Percentiles rank a stretch among this genome's conserved stretches.
These are phyloP conservation scores for Triops longicaudatus DNA, from an alignment of 1,140 invertebrate species.

Conservation along the genomic window DNA sequence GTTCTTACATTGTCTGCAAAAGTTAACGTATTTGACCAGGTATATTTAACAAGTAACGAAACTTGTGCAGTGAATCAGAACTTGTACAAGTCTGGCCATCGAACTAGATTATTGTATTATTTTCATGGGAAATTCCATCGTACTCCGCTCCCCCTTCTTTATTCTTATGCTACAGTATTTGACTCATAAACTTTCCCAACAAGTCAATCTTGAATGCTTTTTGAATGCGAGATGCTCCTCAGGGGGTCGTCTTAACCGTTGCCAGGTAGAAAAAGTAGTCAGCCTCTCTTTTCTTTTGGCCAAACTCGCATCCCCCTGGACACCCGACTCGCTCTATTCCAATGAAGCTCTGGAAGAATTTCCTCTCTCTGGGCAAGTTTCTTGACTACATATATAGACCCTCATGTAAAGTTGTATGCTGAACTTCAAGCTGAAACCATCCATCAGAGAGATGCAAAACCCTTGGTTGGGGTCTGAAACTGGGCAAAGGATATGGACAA, in stretches of 20 bases:
- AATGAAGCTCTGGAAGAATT: background rate
- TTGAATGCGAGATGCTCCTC: conserved; percentile 3
- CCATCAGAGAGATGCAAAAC: background rate
- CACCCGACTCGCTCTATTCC: background rate
- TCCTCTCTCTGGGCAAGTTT: background rate
- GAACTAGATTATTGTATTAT: background rate
- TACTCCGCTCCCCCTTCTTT: background rate
- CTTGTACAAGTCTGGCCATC: too few relatives aligned
- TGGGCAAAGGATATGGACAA: background rate
- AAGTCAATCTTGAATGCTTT: conserved; percentile 12
- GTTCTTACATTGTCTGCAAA: background rate
- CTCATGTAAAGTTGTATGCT: background rate
- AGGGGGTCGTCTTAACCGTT: conserved; percentile 10
- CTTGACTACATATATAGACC: background rate
- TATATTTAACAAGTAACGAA: too few relatives aligned
- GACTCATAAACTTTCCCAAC: conserved; percentile 8
- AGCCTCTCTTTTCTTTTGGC: background rate
- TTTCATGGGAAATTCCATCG: background rate
- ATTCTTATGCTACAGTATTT: background rate
- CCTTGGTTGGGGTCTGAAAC: background rate
- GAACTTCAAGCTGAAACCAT: background rate
- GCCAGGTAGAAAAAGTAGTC: background rate
- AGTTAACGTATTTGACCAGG: background rate
- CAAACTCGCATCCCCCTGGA: background rate
- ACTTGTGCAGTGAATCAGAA: too few relatives aligned